These are phyloP conservation scores for Archaeoteleia sp. DNA, from an alignment of 2,888 invertebrate species.

Conservation along the genomic window DNA sequence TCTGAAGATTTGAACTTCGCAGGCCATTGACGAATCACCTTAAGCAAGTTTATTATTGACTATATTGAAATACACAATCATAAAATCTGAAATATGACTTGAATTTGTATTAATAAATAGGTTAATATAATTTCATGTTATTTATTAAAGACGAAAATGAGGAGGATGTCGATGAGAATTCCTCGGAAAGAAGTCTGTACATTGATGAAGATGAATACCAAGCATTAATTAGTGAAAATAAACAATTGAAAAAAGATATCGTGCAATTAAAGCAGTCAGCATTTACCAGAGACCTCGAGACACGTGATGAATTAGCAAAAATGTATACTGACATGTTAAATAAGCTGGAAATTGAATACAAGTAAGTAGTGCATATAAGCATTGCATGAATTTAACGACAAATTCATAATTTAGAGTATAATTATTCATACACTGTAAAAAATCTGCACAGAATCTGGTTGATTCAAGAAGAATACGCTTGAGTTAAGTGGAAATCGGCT, in stretches of 20 bases:
- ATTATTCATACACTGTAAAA: neutral
- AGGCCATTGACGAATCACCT: no score
- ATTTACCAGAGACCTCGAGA: conserved; percentile 64
- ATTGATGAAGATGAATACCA: conserved; percentile 61
- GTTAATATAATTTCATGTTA: neutral
- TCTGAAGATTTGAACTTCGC: no score
- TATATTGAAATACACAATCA: no score
- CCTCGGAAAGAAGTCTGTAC: conserved; percentile 41
- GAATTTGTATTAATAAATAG: no score
- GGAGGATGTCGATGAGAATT: conserved; percentile 20
- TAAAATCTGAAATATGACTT: no score
- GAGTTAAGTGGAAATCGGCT: no score
- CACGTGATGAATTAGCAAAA: conserved; percentile 67
- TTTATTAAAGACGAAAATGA: conserved; percentile 16
- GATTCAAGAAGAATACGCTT: no score
- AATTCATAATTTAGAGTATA: neutral
- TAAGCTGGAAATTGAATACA: conserved; percentile 65
- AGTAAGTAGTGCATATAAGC: conserved; percentile 52
- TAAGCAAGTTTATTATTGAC: no score
- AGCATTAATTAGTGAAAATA: conserved; percentile 63
- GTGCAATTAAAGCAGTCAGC: conserved; percentile 59
- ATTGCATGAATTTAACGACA: neutral
- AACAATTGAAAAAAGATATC: conserved; percentile 63
- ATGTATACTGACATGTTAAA: conserved; percentile 65
- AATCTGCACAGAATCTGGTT: no score